phyloP scores from a whole-genome alignment of 2,888 invertebrate genomes.

The Cenopis cana region DNA sequence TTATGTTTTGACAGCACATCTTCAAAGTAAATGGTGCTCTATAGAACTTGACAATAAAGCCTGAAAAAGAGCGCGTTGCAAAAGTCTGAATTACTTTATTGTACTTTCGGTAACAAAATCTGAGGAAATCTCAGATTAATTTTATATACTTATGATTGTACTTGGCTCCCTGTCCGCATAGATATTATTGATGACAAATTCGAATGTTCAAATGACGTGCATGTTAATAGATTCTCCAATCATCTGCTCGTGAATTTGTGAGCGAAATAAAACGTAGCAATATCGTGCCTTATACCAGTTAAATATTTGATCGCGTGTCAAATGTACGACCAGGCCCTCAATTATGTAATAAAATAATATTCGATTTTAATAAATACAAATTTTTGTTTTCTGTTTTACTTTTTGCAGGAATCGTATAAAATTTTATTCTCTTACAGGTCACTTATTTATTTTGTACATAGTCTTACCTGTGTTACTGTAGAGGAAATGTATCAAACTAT shows the following conservation, averaged over 20 bases:
- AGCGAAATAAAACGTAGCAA: not conserved
- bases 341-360: not conserved
- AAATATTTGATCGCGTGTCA: not conserved
- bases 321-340: not conserved
- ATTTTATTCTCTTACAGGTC: constrained; percentile 18
- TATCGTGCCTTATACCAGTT: not conserved
- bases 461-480: constrained; percentile 46
- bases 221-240: not conserved
- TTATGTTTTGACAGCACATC: too few species aligned
- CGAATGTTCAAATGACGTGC: not conserved
- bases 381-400: constrained; percentile 8
- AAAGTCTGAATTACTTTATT: too few species aligned
- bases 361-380: not conserved
- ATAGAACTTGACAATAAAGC: not conserved
- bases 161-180: too few species aligned
- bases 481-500: constrained; percentile 54
- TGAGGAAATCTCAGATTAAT: too few species aligned
- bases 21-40: not conserved
- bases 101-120: too few species aligned
- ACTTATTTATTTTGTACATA: constrained; percentile 46
- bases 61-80: not conserved
- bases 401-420: constrained; percentile 1
- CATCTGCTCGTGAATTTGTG: too few species aligned
- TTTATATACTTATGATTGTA: too few species aligned
- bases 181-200: not conserved